Evolutionary conservation across 2,888 invertebrate species (phyloP).

Genomic region (Caprella mutica): DNA sequence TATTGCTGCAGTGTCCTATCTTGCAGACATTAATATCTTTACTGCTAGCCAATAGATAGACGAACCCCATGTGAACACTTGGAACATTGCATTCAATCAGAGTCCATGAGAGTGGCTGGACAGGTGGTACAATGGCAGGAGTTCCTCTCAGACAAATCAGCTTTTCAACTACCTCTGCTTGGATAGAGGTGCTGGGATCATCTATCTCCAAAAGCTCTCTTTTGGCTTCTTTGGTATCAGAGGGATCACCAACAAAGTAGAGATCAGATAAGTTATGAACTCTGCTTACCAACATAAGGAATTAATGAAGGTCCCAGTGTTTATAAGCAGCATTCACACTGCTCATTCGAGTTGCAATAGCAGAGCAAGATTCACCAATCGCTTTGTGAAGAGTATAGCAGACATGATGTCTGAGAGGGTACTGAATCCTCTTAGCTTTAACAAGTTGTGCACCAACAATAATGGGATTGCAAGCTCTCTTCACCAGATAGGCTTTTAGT

Average conservation of each 20-base stretch:
- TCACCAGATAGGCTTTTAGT: background rate
- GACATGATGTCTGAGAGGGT: background rate
- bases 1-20: background rate
- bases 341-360: background rate
- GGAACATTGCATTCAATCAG: background rate
- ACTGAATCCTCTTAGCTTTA: background rate
- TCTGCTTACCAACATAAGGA: background rate
- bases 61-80: background rate
- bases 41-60: background rate
- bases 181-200: background rate
- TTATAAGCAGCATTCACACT: background rate
- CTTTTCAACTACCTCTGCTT: background rate
- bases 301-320: background rate
- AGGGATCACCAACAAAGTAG: background rate
- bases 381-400: background rate
- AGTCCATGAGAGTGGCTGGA: background rate
- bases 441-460: background rate
- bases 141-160: background rate
- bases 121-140: background rate
- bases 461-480: background rate
- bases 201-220: background rate
- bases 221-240: background rate
- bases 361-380: background rate
- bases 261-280: background rate
- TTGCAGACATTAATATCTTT: background rate